Evolutionary conservation across 2,113 vertebrate species (phyloP), one percentile per base, ranked within the genome.

Genomic region (Sylvilagus bachmani): DNA sequence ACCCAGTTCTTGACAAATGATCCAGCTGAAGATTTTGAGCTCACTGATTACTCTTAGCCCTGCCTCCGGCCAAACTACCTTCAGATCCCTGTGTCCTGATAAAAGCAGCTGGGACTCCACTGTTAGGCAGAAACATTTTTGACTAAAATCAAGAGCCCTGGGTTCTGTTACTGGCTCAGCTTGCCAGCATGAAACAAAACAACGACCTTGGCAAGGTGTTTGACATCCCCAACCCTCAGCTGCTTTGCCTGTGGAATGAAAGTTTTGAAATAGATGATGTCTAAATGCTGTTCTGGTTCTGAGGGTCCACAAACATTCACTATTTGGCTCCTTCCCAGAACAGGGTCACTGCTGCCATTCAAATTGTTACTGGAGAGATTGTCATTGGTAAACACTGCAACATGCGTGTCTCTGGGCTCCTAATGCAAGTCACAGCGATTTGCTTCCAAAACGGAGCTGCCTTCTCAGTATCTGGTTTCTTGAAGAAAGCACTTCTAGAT

Each of bases 101-200:
- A 36, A 66, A 14, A 90, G 61, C 53, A 90, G 12, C 25, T 25
- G 58, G 5, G 29, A 79, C 1, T 22, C 31, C 10, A 55, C 31
- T 64, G 16, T 10, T 51, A 25, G 33, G 7, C 8, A 61, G 66
- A 91, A 55, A 91, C 4, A 33, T 74, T 95, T 91, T 16, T 92
- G 25, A 90, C 53, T 70, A 61, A 83, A 77, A 62, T 90, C 77
- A 90, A 55, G 67, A 89, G 11, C 24, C 44, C 51, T 71, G 75
- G 33, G n/a, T 75, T 92, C 33, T 71, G 49, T 78, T n/a, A 62
- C 7, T 62, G 49, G 17, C 61, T 77, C 36, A 17, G 38, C 29
- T 38, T 17, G 21, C 12, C 61, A 58, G 55, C 7, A 0, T 49
- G 62, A 90, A 95, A 87, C 3, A 79, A 31, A 27, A 85, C 36